A percentile compares a stretch with the other conserved stretches of the same genome.
These are phyloP conservation scores for Cyprinodon tularosa DNA, from an alignment of 2,113 vertebrate genomes.

Conservation along the genomic window DNA sequence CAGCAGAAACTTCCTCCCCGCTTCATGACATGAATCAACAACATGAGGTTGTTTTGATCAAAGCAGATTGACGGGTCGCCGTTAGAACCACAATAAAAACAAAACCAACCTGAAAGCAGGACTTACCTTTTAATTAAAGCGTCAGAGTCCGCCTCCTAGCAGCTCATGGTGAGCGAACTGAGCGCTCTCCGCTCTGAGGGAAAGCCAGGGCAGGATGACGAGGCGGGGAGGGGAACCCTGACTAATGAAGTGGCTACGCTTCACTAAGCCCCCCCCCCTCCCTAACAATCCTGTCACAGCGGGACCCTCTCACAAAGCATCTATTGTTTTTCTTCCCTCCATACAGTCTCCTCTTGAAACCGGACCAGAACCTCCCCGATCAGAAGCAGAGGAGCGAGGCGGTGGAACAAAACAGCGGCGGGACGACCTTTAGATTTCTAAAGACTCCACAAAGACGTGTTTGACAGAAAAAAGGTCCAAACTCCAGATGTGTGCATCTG, in stretches of 20 bases:
- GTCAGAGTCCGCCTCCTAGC: too few relatives aligned
- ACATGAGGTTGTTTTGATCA: background rate
- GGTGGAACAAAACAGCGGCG: background rate
- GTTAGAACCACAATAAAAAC: slow-evolving; percentile 20
- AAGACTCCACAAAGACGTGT: slow-evolving; percentile 16
- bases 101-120: background rate
- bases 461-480: slow-evolving; percentile 49
- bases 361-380: slow-evolving; percentile 35
- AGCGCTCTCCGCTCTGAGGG: background rate
- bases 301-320: slow-evolving; percentile 71
- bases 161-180: background rate
- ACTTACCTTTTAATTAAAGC: too few relatives aligned
- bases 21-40: background rate
- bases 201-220: slow-evolving; percentile 29
- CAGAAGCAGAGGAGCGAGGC: slow-evolving; percentile 7
- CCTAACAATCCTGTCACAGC: slow-evolving; percentile 58
- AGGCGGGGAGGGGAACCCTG: slow-evolving; percentile 53
- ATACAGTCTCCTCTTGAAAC: slow-evolving; percentile 18
- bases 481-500: slow-evolving; percentile 65
- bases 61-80: slow-evolving; percentile 38
- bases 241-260: slow-evolving; percentile 76
- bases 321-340: slow-evolving; percentile 67
- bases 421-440: slow-evolving; percentile 32
- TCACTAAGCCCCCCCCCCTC: slow-evolving; percentile 39
- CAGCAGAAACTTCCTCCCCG: background rate